Conservation (phyloP, 2,113 vertebrate species). For the Fregata magnificens region DNA sequence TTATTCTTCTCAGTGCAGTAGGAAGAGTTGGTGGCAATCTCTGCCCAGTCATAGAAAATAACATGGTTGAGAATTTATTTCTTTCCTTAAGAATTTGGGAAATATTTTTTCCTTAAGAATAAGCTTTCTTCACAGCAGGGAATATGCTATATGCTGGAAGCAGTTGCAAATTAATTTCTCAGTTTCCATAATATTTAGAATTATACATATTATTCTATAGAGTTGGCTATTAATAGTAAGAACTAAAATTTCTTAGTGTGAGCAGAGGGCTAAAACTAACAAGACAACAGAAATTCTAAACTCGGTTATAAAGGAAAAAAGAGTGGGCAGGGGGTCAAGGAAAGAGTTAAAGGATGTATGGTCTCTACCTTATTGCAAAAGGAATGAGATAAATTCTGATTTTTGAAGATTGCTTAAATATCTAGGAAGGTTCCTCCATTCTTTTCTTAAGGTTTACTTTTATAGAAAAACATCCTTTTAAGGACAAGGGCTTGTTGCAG, state of each 20-base stretch:
- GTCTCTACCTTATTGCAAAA: background rate
- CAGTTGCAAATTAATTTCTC: background rate
- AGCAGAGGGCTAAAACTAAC: background rate
- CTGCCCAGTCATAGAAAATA: background rate
- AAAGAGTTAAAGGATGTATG: background rate
- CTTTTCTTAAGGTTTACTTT: background rate
- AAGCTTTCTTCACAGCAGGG: background rate
- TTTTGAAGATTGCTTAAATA: background rate
- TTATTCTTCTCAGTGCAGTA: background rate
- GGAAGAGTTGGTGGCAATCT: background rate
- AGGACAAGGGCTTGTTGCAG: background rate
- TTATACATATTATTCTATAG: background rate
- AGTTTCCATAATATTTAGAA: background rate
- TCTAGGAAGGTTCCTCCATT: background rate
- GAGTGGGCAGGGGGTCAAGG: fast-evolving
- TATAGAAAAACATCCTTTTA: background rate
- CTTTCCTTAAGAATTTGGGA: background rate
- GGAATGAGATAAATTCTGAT: background rate
- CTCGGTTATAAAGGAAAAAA: background rate
- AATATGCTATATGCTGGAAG: background rate
- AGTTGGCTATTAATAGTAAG: background rate
- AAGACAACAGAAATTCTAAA: background rate
- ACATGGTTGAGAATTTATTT: background rate
- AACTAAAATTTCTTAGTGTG: background rate
- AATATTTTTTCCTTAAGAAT: background rate